Percentiles rank a stretch among this genome's conserved stretches.
Evolutionary conservation across 2,888 invertebrate genomes (phyloP).

Genomic region (Beris morrisii): DNA sequence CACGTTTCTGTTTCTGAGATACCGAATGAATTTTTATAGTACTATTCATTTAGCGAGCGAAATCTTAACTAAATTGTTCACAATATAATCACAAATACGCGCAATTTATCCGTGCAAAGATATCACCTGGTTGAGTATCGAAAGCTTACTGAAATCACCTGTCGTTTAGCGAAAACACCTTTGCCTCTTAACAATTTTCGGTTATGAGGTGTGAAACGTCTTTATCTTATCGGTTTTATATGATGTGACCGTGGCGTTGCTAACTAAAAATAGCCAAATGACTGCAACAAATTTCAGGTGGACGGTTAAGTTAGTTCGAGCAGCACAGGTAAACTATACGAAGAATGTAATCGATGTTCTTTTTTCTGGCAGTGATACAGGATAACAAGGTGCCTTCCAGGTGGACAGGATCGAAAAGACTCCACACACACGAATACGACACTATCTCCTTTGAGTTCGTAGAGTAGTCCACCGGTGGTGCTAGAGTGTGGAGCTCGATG

Average conservation of each 20-base stretch:
- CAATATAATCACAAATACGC: too few species aligned
- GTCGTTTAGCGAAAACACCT: constrained; percentile 24
- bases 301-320: neutral
- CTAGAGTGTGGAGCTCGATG: neutral
- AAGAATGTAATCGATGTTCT: neutral
- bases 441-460: constrained; percentile 13
- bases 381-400: constrained; percentile 1
- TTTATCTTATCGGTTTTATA: constrained; percentile 25
- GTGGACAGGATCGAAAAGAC: constrained; percentile 1
- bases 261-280: constrained; percentile 26
- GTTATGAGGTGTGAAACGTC: neutral
- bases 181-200: constrained; percentile 16
- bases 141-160: constrained; percentile 30
- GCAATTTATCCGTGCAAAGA: too few species aligned
- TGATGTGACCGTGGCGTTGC: neutral
- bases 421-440: constrained; percentile 6
- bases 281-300: constrained; percentile 15
- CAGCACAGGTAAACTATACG: neutral
- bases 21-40: too few species aligned
- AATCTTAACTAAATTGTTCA: too few species aligned
- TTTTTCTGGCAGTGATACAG: constrained; percentile 7
- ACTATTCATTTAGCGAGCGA: too few species aligned
- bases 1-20: too few species aligned
- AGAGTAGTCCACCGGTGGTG: constrained; percentile 6
- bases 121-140: constrained; percentile 25